These are phyloP conservation scores for Antheraea assamensis DNA, from an alignment of 2,888 invertebrate genomes.

Conservation along the genomic window DNA sequence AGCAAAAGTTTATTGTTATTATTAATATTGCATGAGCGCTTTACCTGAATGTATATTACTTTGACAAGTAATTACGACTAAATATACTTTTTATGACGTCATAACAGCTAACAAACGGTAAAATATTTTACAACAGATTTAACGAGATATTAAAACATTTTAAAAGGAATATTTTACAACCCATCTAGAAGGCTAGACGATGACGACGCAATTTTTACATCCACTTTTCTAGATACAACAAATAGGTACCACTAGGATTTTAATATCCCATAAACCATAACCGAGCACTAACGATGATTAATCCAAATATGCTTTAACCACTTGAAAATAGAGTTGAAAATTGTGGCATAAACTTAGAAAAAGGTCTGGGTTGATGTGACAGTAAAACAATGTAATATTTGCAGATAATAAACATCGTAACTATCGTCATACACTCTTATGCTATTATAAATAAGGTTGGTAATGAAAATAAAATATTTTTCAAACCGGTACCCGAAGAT, in stretches of 20 bases:
- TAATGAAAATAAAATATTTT: slow-evolving; percentile 30
- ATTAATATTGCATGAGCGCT: background rate
- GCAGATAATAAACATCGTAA: slow-evolving; percentile 23
- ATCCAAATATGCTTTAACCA: slow-evolving; percentile 19
- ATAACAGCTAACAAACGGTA: background rate
- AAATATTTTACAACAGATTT: slow-evolving; percentile 4
- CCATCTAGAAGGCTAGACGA: slow-evolving; percentile 37
- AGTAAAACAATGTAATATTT: slow-evolving; percentile 32
- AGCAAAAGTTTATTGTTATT: background rate
- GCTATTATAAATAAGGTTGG: slow-evolving; percentile 40
- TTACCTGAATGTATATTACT: background rate
- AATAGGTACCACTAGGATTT: slow-evolving; percentile 53
- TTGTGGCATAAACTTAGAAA: slow-evolving; percentile 36
- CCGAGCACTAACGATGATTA: slow-evolving; percentile 11
- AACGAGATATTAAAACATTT: slow-evolving; percentile 7
- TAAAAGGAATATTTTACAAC: slow-evolving; percentile 29
- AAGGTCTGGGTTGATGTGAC: slow-evolving; percentile 38
- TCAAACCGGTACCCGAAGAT: slow-evolving; percentile 30
- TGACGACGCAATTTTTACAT: slow-evolving; percentile 47
- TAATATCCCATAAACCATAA: slow-evolving; percentile 65
- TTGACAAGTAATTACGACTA: background rate
- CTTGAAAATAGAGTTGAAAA: slow-evolving; percentile 35
- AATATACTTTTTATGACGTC: background rate
- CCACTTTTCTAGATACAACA: slow-evolving; percentile 48
- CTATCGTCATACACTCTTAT: slow-evolving; percentile 28